Evolutionary conservation across 2,113 vertebrate genomes (phyloP).

Genomic region (human (Homo sapiens)): DNA sequence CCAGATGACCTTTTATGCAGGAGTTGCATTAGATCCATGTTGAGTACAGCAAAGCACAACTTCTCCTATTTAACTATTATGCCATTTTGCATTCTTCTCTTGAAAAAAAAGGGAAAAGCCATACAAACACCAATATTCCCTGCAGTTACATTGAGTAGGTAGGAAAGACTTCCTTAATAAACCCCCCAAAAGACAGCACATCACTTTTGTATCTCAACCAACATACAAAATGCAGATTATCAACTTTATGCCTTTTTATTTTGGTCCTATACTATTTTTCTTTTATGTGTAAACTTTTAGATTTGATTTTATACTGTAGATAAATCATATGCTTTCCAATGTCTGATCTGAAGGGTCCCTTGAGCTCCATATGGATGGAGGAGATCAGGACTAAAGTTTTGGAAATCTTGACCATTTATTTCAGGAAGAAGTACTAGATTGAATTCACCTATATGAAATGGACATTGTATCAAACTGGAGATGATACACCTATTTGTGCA

Average conservation of each 20-base stretch:
- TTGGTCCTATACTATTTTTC: not conserved
- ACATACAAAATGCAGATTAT: not conserved
- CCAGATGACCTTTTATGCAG: too few relatives aligned
- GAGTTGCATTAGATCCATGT: not conserved
- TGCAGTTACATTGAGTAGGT: too few relatives aligned
- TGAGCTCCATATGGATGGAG: not conserved
- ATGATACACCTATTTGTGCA: not conserved
- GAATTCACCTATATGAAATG: slow-evolving; percentile 20
- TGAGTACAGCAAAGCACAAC: too few relatives aligned
- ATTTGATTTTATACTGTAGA: not conserved
- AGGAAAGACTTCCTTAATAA: too few relatives aligned
- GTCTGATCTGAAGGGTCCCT: not conserved
- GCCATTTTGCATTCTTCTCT: not conserved
- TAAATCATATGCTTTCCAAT: not conserved
- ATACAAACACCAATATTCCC: not conserved
- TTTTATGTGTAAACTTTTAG: not conserved
- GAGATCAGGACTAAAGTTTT: not conserved
- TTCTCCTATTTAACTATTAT: not conserved
- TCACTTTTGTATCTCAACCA: not conserved
- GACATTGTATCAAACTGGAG: not conserved
- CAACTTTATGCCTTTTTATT: not conserved
- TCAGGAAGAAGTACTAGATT: not conserved
- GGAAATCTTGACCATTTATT: not conserved
- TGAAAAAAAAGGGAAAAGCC: not conserved
- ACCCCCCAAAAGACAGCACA: accelerated